Conservation (phyloP, 2,797 vertebrate species). For the Bovichtus variegatus region DNA sequence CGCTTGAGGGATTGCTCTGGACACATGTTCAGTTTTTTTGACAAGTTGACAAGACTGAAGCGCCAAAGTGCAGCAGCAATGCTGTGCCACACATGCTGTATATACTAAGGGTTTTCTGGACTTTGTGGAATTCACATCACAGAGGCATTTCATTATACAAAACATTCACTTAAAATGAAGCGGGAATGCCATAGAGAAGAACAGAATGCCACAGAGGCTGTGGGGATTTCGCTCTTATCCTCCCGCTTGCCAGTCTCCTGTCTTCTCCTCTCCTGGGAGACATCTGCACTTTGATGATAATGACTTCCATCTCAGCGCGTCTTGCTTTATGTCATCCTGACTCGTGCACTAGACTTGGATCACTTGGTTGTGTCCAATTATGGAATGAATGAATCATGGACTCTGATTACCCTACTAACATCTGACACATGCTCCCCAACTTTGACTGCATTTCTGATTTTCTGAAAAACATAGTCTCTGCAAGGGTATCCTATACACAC, state of each 20-base stretch:
- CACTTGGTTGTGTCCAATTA: slow-evolving; percentile 61
- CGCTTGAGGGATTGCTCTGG: slow-evolving; percentile 10
- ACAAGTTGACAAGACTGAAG: slow-evolving; percentile 32
- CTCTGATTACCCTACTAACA: slow-evolving; percentile 34
- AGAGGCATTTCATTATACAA: slow-evolving; percentile 31
- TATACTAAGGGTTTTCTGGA: slow-evolving; percentile 26
- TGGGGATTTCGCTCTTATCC: slow-evolving; percentile 60
- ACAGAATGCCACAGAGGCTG: slow-evolving; percentile 35
- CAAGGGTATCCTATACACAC: neutral
- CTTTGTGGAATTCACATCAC: slow-evolving; percentile 31
- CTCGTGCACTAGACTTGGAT: slow-evolving; percentile 43
- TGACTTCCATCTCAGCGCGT: slow-evolving; percentile 65
- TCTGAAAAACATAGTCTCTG: slow-evolving; percentile 12
- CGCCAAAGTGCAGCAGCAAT: neutral
- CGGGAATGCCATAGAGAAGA: slow-evolving; percentile 45
- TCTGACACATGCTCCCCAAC: slow-evolving; percentile 38
- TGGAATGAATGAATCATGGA: slow-evolving; percentile 51
- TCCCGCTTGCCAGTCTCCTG: slow-evolving; percentile 50
- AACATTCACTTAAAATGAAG: slow-evolving; percentile 54
- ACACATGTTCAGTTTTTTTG: slow-evolving; percentile 35
- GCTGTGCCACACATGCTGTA: neutral
- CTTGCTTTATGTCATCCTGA: slow-evolving; percentile 49
- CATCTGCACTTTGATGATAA: slow-evolving; percentile 72
- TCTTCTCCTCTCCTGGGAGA: slow-evolving; percentile 55
- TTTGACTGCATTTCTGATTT: slow-evolving; percentile 44